Evolutionary conservation across 2,888 invertebrate species (phyloP).

Genomic region (Odontocerum albicorne): DNA sequence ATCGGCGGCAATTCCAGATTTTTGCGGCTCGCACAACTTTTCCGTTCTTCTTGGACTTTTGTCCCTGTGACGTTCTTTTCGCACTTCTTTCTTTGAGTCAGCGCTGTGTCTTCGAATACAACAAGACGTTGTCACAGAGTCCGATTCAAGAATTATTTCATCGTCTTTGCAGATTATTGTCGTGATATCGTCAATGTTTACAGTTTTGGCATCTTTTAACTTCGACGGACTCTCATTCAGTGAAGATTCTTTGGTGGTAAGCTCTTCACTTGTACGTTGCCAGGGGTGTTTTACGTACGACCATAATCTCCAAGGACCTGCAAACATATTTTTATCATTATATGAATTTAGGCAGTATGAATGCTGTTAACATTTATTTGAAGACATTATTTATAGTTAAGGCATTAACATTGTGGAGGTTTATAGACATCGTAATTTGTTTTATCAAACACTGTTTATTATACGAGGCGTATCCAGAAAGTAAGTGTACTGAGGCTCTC

Average conservation of each 20-base stretch:
- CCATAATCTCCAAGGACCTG: slow-evolving; percentile 35
- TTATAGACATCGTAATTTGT: too few relatives aligned
- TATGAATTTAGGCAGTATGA: too few relatives aligned
- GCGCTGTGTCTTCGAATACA: slow-evolving; percentile 5
- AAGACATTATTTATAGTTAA: too few relatives aligned
- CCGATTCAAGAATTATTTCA: background rate
- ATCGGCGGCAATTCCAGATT: background rate
- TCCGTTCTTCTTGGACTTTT: background rate
- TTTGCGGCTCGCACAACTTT: background rate
- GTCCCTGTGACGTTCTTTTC: background rate
- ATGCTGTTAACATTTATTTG: too few relatives aligned
- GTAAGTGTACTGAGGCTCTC: too few relatives aligned
- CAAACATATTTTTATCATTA: too few relatives aligned
- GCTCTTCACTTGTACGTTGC: slow-evolving; percentile 21
- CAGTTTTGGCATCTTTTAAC: slow-evolving; percentile 9
- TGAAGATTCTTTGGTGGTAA: background rate
- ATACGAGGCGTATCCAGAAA: too few relatives aligned
- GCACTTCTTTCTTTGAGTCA: slow-evolving; percentile 10
- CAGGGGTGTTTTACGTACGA: slow-evolving; percentile 36
- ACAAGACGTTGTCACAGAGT: background rate
- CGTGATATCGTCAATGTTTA: background rate
- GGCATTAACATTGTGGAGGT: too few relatives aligned
- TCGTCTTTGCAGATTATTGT: background rate
- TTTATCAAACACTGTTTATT: too few relatives aligned
- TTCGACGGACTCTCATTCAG: slow-evolving; percentile 16